phyloP scores from a whole-genome alignment of 2,888 invertebrate species.

The Taenaris catops region DNA sequence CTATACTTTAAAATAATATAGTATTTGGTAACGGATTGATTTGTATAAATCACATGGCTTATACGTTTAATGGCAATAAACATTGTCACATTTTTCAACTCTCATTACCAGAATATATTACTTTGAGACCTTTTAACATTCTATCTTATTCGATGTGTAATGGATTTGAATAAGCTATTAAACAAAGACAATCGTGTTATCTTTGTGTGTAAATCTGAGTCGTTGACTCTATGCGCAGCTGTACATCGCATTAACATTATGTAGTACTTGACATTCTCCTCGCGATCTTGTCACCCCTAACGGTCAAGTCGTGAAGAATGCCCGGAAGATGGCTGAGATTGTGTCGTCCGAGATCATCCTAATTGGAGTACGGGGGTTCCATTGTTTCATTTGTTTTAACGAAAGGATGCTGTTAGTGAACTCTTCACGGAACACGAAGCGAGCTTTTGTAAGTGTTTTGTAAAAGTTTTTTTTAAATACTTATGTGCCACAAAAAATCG shows the following conservation, averaged over 20 bases:
- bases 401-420: slow-evolving; percentile 2
- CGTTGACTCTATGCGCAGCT: not conserved
- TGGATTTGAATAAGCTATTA: no score
- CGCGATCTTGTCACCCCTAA: slow-evolving; percentile 14
- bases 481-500: no score
- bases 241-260: slow-evolving; percentile 8
- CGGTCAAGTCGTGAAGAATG: slow-evolving; percentile 15
- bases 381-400: slow-evolving; percentile 9
- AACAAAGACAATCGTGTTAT: no score
- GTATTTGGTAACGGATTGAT: no score
- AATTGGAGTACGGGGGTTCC: slow-evolving; percentile 15
- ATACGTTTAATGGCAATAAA: no score
- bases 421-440: not conserved
- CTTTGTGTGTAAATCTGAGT: slow-evolving; percentile 1
- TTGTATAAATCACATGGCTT: no score
- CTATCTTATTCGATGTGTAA: no score
- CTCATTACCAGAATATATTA: no score
- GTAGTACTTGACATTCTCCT: slow-evolving; percentile 14
- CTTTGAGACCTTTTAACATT: no score
- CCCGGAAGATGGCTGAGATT: slow-evolving; percentile 14
- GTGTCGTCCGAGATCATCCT: slow-evolving; percentile 12
- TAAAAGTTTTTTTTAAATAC: no score
- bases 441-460: not conserved
- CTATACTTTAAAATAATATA: no score
- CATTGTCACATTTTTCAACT: no score